Percentiles rank a stretch among this genome's conserved stretches.
Evolutionary conservation across 64 coral and sea anemone genomes (phyloP).

Genomic region (Pocillopora damicornis): DNA sequence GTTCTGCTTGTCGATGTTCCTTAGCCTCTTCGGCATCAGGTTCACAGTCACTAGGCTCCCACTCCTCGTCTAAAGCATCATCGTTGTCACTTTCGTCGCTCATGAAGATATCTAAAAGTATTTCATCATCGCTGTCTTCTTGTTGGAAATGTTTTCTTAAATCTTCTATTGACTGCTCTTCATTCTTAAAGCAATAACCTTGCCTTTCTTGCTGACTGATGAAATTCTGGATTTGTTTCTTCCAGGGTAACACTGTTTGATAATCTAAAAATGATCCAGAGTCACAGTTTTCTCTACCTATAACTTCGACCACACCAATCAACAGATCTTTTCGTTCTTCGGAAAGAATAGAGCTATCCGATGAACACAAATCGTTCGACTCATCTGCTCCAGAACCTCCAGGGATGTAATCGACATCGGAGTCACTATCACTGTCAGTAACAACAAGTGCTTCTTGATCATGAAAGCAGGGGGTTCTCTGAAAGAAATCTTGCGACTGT

Average conservation of each 20-base stretch:
- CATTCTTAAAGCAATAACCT: constrained; percentile 7
- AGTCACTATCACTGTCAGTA: neutral
- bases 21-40: neutral
- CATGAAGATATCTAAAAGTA: no score
- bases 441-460: neutral
- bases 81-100: neutral
- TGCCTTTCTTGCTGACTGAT: no score
- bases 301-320: constrained; percentile 17
- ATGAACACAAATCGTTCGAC: neutral
- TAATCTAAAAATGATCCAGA: constrained; percentile 24
- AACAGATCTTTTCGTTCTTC: constrained; percentile 16
- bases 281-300: constrained; percentile 10
- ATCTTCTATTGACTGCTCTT: neutral
- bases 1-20: neutral
- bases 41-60: constrained; percentile 6
- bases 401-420: no score
- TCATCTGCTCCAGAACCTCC: no score
- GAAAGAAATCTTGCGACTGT: neutral
- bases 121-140: no score
- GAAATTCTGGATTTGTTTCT: neutral
- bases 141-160: no score
- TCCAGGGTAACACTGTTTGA: neutral
- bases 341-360: neutral
- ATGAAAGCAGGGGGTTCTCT: no score
- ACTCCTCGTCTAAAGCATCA: constrained; percentile 5